Evolutionary conservation across 2,113 vertebrate species (phyloP), one percentile per base, ranked within the genome.

Genomic region (Hassar affinis): DNA sequence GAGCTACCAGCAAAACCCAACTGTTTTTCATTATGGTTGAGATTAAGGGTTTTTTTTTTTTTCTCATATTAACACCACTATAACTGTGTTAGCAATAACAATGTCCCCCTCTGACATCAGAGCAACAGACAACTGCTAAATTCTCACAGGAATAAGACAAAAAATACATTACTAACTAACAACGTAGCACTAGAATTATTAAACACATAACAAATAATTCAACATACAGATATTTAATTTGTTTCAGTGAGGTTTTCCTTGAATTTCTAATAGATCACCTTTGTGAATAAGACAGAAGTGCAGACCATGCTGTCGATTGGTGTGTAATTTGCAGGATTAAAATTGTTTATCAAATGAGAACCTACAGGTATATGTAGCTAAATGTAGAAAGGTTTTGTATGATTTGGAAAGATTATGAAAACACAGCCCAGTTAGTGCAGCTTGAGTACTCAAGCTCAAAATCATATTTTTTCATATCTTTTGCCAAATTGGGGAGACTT

Each of bases 401-500:
- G 35, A 15, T 38, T 69, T 12, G 12, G 10, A 45, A 69, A 69
- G 8, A 1, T 69, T 12, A 42, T 5, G 20, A 69, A 35, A 25
- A 69, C 38, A 42, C 3, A 42, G 38, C 38, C 38, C 38, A 42
- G 6, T 42, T 3, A 42, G n/a, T n/a, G n/a, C n/a, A n/a, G n/a
- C n/a, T n/a, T n/a, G n/a, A n/a, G 27, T 2, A 82, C 52, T 74
- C n/a, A 45, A 72, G 72, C n/a, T 30, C 45, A 52, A 45, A 64
- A 64, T 54, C 10, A 56, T 80, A 25, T 45, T 81, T 10, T 12
- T 45, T 62, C 75, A 18, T 47, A 76, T 78, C 85, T 85, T 84
- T 56, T 52, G 2, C 18, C 47, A 84, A 59, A 84, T 81, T 56
- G 45, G 59, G 22, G 45, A 79, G 64, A 82, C 61, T 57, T 78